Conservation (phyloP, 2,888 invertebrate species). For the Theodoxus fluviatilis region DNA sequence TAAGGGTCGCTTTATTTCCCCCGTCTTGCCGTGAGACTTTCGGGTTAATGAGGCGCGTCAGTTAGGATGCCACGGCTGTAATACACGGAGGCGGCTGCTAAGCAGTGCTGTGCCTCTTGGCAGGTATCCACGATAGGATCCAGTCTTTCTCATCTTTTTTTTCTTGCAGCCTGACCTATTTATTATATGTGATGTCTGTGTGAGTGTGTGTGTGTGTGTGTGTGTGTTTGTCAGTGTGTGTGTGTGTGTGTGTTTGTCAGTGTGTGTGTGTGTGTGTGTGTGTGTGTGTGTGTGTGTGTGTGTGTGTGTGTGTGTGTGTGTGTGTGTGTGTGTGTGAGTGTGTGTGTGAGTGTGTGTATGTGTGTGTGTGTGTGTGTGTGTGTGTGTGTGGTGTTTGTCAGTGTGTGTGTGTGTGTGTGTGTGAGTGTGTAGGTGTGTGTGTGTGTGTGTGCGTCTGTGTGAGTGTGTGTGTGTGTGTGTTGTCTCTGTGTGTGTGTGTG, state of each 20-base stretch:
- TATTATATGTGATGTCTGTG: conserved; percentile 18
- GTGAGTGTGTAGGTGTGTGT: neutral
- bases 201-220: conserved; percentile 5
- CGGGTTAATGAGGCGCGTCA: too few relatives aligned
- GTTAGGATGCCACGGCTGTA: too few relatives aligned
- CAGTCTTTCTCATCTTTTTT: too few relatives aligned
- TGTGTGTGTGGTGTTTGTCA: too few relatives aligned
- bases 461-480: neutral
- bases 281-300: too few relatives aligned
- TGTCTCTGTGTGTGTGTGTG: neutral
- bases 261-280: conserved; percentile 15
- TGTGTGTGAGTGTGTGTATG: conserved; percentile 5
- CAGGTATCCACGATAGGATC: conserved; percentile 23
- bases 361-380: neutral
- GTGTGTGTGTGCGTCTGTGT: conserved; percentile 6
- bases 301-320: too few relatives aligned
- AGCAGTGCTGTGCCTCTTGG: too few relatives aligned
- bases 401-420: too few relatives aligned
- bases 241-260: neutral
- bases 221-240: conserved; percentile 9
- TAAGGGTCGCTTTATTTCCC: too few relatives aligned
- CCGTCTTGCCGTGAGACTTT: too few relatives aligned
- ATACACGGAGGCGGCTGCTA: too few relatives aligned
- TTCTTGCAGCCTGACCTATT: conserved; percentile 12
- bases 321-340: conserved; percentile 5